Percentiles rank a stretch among this genome's conserved stretches.
phyloP scores from a whole-genome alignment of 2,113 vertebrate genomes.

The Lota lota region DNA sequence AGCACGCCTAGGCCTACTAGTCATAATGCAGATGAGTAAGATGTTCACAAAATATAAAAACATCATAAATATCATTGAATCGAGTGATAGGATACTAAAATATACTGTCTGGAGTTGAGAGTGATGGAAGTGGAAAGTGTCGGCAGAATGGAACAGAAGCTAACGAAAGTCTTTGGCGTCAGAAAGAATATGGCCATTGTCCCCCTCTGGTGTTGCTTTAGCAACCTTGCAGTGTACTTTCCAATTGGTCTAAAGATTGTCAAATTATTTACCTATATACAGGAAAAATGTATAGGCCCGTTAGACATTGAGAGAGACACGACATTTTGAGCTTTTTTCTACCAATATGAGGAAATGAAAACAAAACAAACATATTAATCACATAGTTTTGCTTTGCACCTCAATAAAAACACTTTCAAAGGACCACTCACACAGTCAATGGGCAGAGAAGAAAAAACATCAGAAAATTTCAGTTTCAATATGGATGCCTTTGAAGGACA shows the following conservation, averaged over 20 bases:
- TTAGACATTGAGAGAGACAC: slow-evolving; percentile 63
- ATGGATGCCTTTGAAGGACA: slow-evolving; percentile 35
- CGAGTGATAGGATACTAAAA: slow-evolving; percentile 19
- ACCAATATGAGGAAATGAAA: slow-evolving; percentile 67
- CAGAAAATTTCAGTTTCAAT: slow-evolving; percentile 13
- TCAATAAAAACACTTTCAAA: slow-evolving; percentile 57
- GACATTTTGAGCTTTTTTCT: slow-evolving; percentile 53
- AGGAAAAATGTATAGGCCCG: slow-evolving; percentile 70
- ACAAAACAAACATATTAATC: slow-evolving; percentile 53
- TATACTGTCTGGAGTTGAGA: not conserved
- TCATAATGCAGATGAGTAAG: no score
- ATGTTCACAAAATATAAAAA: slow-evolving; percentile 5
- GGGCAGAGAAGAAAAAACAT: slow-evolving; percentile 16
- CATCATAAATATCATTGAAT: not conserved
- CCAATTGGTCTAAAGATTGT: slow-evolving; percentile 77
- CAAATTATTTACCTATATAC: slow-evolving; percentile 77
- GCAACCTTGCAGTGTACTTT: slow-evolving; percentile 71
- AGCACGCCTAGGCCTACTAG: no score
- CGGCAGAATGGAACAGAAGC: slow-evolving; percentile 46
- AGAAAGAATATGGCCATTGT: slow-evolving; percentile 77
- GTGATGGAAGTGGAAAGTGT: not conserved
- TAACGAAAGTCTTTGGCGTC: slow-evolving; percentile 80
- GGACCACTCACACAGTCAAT: slow-evolving; percentile 28
- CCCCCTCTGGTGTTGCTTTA: slow-evolving; percentile 58
- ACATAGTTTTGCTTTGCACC: slow-evolving; percentile 45